Percentiles rank a stretch among this genome's conserved stretches.
phyloP scores from a whole-genome alignment of 2,888 invertebrate genomes.

The Cenopis cana region DNA sequence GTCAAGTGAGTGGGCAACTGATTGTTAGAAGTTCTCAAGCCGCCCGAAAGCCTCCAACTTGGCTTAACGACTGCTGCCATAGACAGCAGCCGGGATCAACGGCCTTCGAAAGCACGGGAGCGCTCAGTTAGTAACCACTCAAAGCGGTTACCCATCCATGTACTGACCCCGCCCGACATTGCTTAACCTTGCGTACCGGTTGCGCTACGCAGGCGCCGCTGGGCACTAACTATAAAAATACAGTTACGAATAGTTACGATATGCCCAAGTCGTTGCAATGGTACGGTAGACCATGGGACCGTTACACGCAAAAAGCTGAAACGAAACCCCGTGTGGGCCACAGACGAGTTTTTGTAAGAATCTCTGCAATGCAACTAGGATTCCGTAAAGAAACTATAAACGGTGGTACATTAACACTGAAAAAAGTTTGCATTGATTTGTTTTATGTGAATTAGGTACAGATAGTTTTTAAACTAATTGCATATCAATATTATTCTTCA shows the following conservation, averaged over 20 bases:
- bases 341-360: constrained; percentile 49
- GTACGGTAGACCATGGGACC: constrained; percentile 21
- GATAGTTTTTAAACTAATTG: not conserved
- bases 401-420: not conserved
- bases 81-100: too few species aligned
- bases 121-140: too few species aligned
- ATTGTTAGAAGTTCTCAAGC: too few species aligned
- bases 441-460: not conserved
- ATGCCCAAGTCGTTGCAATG: constrained; percentile 2
- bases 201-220: too few species aligned
- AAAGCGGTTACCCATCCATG: too few species aligned
- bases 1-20: too few species aligned
- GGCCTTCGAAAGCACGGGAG: too few species aligned
- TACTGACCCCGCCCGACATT: too few species aligned
- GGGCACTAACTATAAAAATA: too few species aligned
- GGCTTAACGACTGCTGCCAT: too few species aligned
- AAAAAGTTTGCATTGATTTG: not conserved
- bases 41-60: too few species aligned
- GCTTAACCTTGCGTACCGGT: too few species aligned
- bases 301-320: constrained; percentile 40
- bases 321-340: constrained; percentile 49
- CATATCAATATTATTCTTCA: not conserved
- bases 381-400: not conserved
- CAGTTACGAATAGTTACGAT: constrained; percentile 12
- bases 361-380: constrained; percentile 31